Conservation (phyloP, 2,888 invertebrate species). For the Deroplatys truncata region DNA sequence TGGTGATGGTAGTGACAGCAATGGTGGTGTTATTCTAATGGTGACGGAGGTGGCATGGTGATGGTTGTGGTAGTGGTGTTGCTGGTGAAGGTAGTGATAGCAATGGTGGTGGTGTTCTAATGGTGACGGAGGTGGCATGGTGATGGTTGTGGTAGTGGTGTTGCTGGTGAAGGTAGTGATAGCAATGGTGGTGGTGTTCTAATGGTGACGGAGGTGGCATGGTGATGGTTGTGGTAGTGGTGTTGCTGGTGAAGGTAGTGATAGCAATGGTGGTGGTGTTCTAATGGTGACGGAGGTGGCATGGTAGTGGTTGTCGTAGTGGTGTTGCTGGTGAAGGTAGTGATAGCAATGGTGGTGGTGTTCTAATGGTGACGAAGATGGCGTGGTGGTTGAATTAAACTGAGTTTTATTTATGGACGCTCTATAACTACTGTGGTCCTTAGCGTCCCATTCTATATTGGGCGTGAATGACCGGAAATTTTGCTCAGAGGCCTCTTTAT, state of each 20-base stretch:
- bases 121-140: not conserved
- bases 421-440: no score
- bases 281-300: no score
- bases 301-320: not conserved
- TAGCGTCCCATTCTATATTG: no score
- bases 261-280: not conserved
- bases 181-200: not conserved
- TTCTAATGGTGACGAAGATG: not conserved
- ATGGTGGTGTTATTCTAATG: not conserved
- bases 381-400: no score
- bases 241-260: not conserved
- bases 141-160: no score
- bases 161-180: not conserved
- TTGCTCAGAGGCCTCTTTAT: no score
- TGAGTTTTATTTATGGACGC: no score
- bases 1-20: not conserved
- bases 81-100: not conserved
- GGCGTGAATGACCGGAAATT: no score
- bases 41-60: no score
- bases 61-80: not conserved
- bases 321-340: not conserved
- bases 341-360: not conserved
- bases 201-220: not conserved
- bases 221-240: not conserved
- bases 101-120: not conserved